Percentiles rank a stretch among this genome's conserved stretches.
Evolutionary conservation across 2,797 vertebrate species (phyloP).

Genomic region (Myiotriccus ornatus): DNA sequence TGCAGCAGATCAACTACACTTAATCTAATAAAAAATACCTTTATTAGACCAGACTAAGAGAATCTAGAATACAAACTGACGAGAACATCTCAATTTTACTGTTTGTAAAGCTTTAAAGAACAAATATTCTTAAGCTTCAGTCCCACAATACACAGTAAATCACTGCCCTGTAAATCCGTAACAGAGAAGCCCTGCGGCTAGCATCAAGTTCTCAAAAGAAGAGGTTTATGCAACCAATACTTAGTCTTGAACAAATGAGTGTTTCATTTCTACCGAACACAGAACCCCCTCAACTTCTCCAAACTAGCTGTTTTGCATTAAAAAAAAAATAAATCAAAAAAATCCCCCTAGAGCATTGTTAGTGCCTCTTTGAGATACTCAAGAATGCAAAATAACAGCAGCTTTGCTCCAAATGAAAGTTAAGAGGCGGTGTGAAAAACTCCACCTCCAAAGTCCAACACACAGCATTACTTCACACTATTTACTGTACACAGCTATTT

Average conservation of each 20-base stretch:
- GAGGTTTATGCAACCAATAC: neutral
- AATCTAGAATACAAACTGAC: neutral
- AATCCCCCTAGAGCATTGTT: neutral
- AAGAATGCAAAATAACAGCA: neutral
- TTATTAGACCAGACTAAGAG: neutral
- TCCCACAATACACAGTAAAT: constrained; percentile 12
- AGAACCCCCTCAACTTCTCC: rapidly evolving
- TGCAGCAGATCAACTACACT: neutral
- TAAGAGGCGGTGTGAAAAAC: neutral
- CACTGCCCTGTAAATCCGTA: neutral
- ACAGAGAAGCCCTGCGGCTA: neutral
- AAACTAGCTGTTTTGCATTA: neutral
- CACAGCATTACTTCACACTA: neutral
- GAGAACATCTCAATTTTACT: neutral
- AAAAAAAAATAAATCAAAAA: neutral
- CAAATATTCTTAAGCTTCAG: neutral
- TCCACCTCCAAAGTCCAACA: neutral
- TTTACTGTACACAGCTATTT: neutral
- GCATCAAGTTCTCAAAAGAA: neutral
- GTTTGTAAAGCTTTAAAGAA: neutral
- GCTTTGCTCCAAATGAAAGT: neutral
- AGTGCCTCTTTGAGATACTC: neutral
- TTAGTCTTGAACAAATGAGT: neutral
- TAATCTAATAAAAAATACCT: neutral
- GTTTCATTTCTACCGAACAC: neutral